These are phyloP conservation scores for Erpornis zantholeuca DNA, from an alignment of 2,113 vertebrate genomes.

Conservation along the genomic window DNA sequence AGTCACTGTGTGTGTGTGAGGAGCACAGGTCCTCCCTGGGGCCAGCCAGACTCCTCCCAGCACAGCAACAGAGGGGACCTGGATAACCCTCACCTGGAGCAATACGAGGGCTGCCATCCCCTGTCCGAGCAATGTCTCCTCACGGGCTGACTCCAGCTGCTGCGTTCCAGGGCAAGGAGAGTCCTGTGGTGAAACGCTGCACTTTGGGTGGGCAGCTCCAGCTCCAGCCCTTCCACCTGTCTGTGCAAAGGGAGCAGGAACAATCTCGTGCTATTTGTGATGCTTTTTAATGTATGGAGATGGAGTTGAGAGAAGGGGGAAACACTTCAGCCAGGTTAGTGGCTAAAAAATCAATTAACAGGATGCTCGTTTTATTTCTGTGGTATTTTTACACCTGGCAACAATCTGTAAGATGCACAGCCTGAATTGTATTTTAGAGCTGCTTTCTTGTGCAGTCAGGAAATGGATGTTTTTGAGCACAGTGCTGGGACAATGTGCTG, in stretches of 20 bases:
- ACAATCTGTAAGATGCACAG: background rate
- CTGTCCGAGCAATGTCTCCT: constrained; percentile 73
- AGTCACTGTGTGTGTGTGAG: constrained; percentile 84
- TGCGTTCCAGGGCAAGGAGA: fast-evolving
- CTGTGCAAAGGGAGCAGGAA: background rate
- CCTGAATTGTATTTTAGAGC: background rate
- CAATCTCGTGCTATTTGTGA: background rate
- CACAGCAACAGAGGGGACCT: constrained; percentile 67
- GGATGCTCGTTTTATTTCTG: background rate
- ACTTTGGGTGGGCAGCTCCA: background rate
- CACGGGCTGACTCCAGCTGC: background rate
- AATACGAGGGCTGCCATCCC: constrained; percentile 79
- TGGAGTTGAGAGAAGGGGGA: background rate
- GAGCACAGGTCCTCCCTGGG: constrained; percentile 38
- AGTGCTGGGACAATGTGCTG: fast-evolving
- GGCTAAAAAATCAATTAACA: background rate
- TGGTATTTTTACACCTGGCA: background rate
- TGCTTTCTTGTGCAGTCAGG: background rate
- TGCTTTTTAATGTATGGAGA: fast-evolving
- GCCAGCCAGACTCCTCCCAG: background rate
- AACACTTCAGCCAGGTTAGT: background rate
- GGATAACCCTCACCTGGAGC: constrained; percentile 75
- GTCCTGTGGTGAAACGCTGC: fast-evolving
- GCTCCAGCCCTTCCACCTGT: background rate
- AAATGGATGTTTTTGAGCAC: background rate